Evolutionary conservation across 2,888 invertebrate genomes (phyloP).

Genomic region (Geotrupes spiniger): DNA sequence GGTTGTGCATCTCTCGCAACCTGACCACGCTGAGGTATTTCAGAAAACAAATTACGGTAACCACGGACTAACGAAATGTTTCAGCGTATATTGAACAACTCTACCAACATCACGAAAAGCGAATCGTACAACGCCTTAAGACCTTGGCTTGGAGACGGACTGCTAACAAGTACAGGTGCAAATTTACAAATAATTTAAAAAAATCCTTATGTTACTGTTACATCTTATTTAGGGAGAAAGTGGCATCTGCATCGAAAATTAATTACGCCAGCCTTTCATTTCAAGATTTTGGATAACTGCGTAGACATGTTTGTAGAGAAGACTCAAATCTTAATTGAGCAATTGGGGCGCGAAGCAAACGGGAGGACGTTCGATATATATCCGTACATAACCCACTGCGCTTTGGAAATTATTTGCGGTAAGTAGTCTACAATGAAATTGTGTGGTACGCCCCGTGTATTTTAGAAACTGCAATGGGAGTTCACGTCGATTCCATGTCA

Average conservation of each 20-base stretch:
- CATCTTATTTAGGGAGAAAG: conserved; percentile 19
- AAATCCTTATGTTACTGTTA: too few relatives aligned
- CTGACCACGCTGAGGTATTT: neutral
- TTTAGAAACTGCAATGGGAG: conserved; percentile 20
- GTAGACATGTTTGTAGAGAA: conserved; percentile 37
- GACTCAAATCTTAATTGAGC: conserved; percentile 29
- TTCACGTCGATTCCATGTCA: conserved; percentile 13
- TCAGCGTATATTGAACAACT: conserved; percentile 10
- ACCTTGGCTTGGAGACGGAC: conserved; percentile 15
- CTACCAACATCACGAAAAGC: conserved; percentile 10
- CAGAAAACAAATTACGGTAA: too few relatives aligned
- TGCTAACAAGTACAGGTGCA: conserved; percentile 15
- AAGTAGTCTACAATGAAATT: conserved; percentile 17
- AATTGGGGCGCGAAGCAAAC: conserved; percentile 28
- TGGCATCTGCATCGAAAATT: conserved; percentile 36
- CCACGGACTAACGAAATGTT: neutral
- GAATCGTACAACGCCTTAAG: neutral
- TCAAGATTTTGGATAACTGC: conserved; percentile 38
- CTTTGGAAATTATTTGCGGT: conserved; percentile 42
- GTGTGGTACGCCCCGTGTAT: neutral
- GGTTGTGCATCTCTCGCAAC: neutral
- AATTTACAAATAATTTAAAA: too few relatives aligned
- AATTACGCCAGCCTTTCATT: conserved; percentile 40
- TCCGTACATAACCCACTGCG: conserved; percentile 36
- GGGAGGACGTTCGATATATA: conserved; percentile 37